These are phyloP conservation scores for Caloenas nicobarica DNA, from an alignment of 2,113 vertebrate genomes.

Conservation along the genomic window DNA sequence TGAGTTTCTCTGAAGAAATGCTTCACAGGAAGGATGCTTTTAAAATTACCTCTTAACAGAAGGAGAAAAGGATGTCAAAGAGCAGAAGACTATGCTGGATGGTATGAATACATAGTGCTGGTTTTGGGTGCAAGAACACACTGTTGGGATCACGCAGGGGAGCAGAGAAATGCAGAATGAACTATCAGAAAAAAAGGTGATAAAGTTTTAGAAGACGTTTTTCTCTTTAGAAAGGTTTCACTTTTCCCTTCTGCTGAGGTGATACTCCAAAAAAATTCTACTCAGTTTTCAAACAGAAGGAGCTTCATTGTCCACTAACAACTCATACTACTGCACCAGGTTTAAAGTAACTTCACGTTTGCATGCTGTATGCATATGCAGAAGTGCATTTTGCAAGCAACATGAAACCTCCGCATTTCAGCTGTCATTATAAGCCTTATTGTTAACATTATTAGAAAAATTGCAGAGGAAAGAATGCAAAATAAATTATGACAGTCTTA, in stretches of 20 bases:
- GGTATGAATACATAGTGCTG: neutral
- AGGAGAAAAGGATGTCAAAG: neutral
- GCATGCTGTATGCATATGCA: fast-evolving
- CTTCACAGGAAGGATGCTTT: neutral
- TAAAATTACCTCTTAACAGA: neutral
- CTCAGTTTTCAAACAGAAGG: neutral
- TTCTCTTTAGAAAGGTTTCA: neutral
- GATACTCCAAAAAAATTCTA: neutral
- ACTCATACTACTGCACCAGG: neutral
- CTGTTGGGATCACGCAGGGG: neutral
- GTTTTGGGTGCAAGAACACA: neutral
- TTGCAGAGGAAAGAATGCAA: neutral
- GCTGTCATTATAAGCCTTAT: neutral
- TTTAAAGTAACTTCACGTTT: neutral
- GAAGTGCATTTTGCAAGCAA: neutral
- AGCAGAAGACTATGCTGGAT: neutral
- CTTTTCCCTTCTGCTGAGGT: neutral
- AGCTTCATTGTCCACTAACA: neutral
- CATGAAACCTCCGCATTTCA: neutral
- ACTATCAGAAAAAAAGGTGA: neutral
- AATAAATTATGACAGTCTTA: neutral
- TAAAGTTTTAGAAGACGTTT: neutral
- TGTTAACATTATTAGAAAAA: neutral
- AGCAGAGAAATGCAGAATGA: neutral
- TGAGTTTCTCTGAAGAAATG: neutral